Evolutionary conservation across 2,113 vertebrate genomes (phyloP).

Genomic region (Lamprologus lemairii): DNA sequence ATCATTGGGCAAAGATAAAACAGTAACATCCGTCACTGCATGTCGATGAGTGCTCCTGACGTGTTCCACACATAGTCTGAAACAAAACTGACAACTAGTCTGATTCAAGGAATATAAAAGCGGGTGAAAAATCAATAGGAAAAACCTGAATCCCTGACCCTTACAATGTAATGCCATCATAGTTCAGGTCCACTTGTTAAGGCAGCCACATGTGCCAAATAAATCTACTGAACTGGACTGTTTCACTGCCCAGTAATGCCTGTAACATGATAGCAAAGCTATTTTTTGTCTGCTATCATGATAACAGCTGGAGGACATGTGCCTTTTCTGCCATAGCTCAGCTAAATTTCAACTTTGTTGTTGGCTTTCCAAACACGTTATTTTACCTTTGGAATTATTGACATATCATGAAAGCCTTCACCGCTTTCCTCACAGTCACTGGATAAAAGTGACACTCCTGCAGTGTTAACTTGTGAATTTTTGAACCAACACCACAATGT

Average conservation of each 20-base stretch:
- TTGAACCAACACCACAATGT: not conserved
- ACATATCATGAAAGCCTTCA: not conserved
- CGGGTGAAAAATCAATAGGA: not conserved
- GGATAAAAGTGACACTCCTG: not conserved
- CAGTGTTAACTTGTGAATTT: not conserved
- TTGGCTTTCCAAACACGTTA: not conserved
- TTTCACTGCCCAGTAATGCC: not conserved
- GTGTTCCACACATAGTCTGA: not conserved
- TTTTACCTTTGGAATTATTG: not conserved
- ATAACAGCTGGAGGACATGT: not conserved
- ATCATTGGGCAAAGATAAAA: not conserved
- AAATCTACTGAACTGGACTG: not conserved
- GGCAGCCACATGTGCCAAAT: not conserved
- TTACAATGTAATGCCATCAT: not conserved
- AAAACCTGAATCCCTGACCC: not conserved
- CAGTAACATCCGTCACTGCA: not conserved
- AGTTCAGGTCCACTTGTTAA: not conserved
- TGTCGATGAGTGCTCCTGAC: not conserved
- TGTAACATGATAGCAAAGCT: not conserved
- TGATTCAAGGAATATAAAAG: not conserved
- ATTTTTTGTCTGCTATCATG: not conserved
- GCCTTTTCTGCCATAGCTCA: not conserved
- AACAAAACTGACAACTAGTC: not conserved
- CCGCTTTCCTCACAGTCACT: not conserved
- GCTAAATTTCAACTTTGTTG: not conserved